Percentiles rank a stretch among this genome's conserved stretches.
Conservation (phyloP, 2,888 invertebrate genomes). For the Steinernema carpocapsae region DNA sequence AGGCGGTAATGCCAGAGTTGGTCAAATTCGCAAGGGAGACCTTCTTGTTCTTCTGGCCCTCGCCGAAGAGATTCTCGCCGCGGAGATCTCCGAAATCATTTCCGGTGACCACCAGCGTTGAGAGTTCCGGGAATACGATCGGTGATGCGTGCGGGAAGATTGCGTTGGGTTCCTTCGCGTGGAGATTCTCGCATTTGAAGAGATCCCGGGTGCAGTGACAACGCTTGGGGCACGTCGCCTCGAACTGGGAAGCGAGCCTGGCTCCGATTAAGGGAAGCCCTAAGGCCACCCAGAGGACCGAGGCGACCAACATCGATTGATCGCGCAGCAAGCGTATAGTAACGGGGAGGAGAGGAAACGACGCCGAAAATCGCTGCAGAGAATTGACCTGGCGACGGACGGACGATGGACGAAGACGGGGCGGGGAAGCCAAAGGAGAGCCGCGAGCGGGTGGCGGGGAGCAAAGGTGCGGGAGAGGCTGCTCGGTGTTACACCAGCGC, state of each 20-base stretch:
- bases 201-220: constrained; percentile 41
- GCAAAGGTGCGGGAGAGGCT: no score
- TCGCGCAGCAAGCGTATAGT: constrained; percentile 27
- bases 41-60: constrained; percentile 38
- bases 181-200: constrained; percentile 40
- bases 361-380: constrained; percentile 24
- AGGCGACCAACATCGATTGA: background rate
- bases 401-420: background rate
- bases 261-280: background rate
- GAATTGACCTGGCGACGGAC: background rate
- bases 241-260: constrained; percentile 9
- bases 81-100: constrained; percentile 43
- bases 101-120: constrained; percentile 45
- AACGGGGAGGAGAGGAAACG: constrained; percentile 14
- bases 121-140: constrained; percentile 40
- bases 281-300: background rate
- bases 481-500: constrained; percentile 11
- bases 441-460: constrained; percentile 14
- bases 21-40: constrained; percentile 49
- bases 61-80: constrained; percentile 41
- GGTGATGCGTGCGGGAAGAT: constrained; percentile 41
- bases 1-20: constrained; percentile 47
- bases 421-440: constrained; percentile 19
- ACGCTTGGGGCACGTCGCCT: constrained; percentile 44
- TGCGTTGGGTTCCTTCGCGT: constrained; percentile 34